Evolutionary conservation across 2,888 invertebrate species (phyloP).

Genomic region (Chelonus formosanus): DNA sequence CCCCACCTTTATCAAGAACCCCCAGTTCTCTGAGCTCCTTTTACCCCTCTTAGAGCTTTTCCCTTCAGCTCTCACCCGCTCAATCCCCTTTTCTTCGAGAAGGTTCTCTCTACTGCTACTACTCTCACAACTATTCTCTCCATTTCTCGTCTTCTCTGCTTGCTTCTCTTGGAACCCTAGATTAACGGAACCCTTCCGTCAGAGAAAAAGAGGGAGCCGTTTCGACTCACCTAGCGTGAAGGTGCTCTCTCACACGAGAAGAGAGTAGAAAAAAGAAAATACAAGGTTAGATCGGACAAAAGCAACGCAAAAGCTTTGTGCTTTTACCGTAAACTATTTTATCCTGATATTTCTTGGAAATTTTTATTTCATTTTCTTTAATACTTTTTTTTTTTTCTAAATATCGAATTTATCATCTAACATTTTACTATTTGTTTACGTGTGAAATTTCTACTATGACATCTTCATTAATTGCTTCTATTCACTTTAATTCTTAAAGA

Average conservation of each 20-base stretch:
- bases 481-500: no score
- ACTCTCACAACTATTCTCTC: slow-evolving; percentile 39
- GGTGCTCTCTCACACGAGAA: slow-evolving; percentile 51
- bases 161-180: slow-evolving; percentile 53
- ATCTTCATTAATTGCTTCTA: no score
- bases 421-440: no score
- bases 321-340: slow-evolving; percentile 18
- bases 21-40: slow-evolving; percentile 49
- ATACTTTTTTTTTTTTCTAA: neutral
- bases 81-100: slow-evolving; percentile 45
- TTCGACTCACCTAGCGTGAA: slow-evolving; percentile 57
- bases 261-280: slow-evolving; percentile 40
- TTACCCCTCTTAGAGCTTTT: slow-evolving; percentile 37
- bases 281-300: slow-evolving; percentile 27
- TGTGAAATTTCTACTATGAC: no score
- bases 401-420: no score
- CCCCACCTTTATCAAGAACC: slow-evolving; percentile 62
- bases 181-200: slow-evolving; percentile 61
- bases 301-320: slow-evolving; percentile 12
- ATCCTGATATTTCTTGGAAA: slow-evolving; percentile 3
- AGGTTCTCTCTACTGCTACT: slow-evolving; percentile 27
- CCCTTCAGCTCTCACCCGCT: slow-evolving; percentile 41
- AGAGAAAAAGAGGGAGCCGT: slow-evolving; percentile 54
- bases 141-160: slow-evolving; percentile 29
- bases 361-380: neutral